phyloP scores from a whole-genome alignment of 2,888 invertebrate species.

The Himalopsyche anomala region DNA sequence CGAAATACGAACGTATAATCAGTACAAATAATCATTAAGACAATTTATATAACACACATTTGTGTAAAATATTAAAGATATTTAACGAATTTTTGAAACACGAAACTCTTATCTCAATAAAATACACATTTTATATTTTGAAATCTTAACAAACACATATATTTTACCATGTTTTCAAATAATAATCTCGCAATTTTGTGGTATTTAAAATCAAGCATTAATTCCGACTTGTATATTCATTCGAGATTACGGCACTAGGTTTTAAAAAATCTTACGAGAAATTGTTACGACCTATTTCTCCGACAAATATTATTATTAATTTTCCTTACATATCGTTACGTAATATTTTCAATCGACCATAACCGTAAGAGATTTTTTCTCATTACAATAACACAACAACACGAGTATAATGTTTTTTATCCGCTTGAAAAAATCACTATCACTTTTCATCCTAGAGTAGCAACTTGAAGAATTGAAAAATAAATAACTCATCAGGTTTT shows the following conservation, averaged over 20 bases:
- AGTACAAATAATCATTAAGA: no score
- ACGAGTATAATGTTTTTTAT: background rate
- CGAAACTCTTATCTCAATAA: no score
- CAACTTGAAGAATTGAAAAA: no score
- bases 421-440: background rate
- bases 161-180: background rate
- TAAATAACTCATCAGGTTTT: no score
- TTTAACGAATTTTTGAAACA: no score
- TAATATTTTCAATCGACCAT: background rate
- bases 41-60: no score
- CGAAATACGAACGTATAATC: no score
- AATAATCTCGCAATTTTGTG: background rate
- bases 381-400: background rate
- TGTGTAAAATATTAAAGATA: no score
- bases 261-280: background rate
- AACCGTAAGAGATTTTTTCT: background rate
- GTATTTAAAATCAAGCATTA: background rate
- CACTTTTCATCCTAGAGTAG: background rate
- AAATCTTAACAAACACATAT: no score
- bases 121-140: no score
- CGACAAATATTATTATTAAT: background rate
- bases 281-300: background rate
- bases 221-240: background rate
- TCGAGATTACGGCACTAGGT: background rate
- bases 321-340: background rate